A percentile compares a stretch with the other conserved stretches of the same genome.
Conservation (phyloP, 2,888 invertebrate species). For the Heteropelma amictum region DNA sequence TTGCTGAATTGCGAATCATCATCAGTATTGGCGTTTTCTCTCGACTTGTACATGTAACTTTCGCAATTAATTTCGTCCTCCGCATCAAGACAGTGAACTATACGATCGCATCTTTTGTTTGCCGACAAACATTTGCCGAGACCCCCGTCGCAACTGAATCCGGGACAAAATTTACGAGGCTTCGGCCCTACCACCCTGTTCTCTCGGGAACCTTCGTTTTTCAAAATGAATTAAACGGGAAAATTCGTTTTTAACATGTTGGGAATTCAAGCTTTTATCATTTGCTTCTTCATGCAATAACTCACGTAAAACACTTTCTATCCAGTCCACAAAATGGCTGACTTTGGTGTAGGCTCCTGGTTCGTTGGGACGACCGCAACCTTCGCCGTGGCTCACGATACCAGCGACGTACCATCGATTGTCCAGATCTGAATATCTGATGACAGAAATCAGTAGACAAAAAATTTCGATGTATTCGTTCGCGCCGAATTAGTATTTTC, state of each 20-base stretch:
- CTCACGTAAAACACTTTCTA: conserved; percentile 82
- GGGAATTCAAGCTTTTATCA: neutral
- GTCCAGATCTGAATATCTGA: conserved; percentile 81
- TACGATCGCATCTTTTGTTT: conserved; percentile 84
- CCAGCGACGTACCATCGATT: conserved; percentile 90
- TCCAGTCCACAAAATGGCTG: conserved; percentile 87
- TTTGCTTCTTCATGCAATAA: conserved; percentile 20
- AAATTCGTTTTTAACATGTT: neutral
- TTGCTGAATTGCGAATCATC: neutral
- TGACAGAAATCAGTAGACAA: too few species aligned
- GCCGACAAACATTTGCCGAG: conserved; percentile 84
- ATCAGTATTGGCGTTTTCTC: neutral
- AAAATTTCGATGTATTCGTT: too few species aligned
- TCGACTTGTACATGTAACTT: neutral
- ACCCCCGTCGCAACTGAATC: conserved; percentile 84
- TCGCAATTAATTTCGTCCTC: conserved; percentile 89
- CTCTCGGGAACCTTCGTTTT: conserved; percentile 4
- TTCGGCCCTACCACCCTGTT: conserved; percentile 54
- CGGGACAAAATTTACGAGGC: conserved; percentile 85
- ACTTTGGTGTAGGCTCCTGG: conserved; percentile 92
- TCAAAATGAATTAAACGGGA: conserved; percentile 12
- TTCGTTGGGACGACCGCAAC: conserved; percentile 88
- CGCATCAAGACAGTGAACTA: conserved; percentile 87
- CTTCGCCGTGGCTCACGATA: conserved; percentile 92
- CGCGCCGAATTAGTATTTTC: too few species aligned